Evolutionary conservation across 2,797 vertebrate species (phyloP).

Genomic region (Phoxinus dragarum): DNA sequence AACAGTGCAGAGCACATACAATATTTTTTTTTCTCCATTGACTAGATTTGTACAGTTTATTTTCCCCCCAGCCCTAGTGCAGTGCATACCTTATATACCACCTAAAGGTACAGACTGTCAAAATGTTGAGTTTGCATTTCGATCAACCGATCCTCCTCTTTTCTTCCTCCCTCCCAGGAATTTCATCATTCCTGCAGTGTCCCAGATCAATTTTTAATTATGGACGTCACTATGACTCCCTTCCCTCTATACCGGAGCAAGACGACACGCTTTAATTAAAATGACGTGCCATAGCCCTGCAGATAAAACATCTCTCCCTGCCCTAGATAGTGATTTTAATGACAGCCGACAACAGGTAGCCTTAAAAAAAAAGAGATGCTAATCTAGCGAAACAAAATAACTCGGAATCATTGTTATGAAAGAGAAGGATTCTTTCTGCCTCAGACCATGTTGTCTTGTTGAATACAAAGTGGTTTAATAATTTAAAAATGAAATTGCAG

Average conservation of each 20-base stretch:
- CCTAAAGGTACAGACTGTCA: slow-evolving; percentile 40
- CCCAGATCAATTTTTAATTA: slow-evolving; percentile 65
- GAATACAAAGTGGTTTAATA: slow-evolving; percentile 5
- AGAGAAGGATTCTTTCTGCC: slow-evolving; percentile 9
- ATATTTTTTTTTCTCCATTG: background rate
- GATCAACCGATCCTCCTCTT: slow-evolving; percentile 13
- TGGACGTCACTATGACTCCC: slow-evolving; percentile 36
- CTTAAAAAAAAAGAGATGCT: slow-evolving; percentile 31
- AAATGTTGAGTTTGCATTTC: slow-evolving; percentile 56
- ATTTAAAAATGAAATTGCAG: slow-evolving; percentile 1
- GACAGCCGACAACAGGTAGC: slow-evolving; percentile 54
- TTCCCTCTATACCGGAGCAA: background rate
- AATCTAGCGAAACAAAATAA: slow-evolving; percentile 41
- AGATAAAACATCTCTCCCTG: slow-evolving; percentile 29
- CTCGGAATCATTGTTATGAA: slow-evolving; percentile 16
- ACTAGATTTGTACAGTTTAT: background rate
- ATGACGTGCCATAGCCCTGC: slow-evolving; percentile 31
- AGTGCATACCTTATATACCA: background rate
- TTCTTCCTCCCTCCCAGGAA: background rate
- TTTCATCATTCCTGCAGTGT: slow-evolving; percentile 47
- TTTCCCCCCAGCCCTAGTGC: background rate
- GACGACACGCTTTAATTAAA: slow-evolving; percentile 55
- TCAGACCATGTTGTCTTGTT: slow-evolving; percentile 17
- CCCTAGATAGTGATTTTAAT: slow-evolving; percentile 46
- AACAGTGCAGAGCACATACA: background rate